A percentile compares a stretch with the other conserved stretches of the same genome.
phyloP scores from a whole-genome alignment of 1,140 invertebrate genomes.

The Acromyrmex heyeri region DNA sequence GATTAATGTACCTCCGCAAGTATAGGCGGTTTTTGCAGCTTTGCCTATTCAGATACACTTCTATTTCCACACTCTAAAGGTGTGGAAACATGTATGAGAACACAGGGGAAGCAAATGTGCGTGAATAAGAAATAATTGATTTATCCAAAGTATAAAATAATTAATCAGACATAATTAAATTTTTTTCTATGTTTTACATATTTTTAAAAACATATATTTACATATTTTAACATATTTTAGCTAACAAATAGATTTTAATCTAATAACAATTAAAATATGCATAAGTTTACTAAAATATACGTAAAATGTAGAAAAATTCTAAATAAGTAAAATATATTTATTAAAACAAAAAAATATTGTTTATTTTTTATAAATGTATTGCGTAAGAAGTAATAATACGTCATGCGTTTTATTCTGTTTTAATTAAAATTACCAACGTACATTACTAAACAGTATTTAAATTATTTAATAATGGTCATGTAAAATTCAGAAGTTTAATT shows the following conservation, averaged over 20 bases:
- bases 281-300: neutral
- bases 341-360: constrained; percentile 1
- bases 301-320: neutral
- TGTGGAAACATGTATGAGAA: neutral
- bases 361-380: neutral
- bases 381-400: neutral
- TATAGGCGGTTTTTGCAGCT: constrained; percentile 50
- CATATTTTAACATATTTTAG: too few species aligned
- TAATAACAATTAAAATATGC: too few species aligned
- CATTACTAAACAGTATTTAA: neutral
- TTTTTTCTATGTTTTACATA: too few species aligned
- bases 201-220: too few species aligned
- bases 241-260: too few species aligned
- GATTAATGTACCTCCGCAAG: constrained; percentile 42
- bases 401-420: neutral
- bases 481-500: neutral
- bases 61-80: constrained; percentile 26
- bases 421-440: neutral
- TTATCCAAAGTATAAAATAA: constrained; percentile 5
- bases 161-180: neutral
- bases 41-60: constrained; percentile 27
- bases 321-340: neutral
- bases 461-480: neutral
- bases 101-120: neutral
- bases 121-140: constrained; percentile 28